Base-by-base conservation (phyloP, 2,113 vertebrate species). In the Pelodiscus sinensis region DNA sequence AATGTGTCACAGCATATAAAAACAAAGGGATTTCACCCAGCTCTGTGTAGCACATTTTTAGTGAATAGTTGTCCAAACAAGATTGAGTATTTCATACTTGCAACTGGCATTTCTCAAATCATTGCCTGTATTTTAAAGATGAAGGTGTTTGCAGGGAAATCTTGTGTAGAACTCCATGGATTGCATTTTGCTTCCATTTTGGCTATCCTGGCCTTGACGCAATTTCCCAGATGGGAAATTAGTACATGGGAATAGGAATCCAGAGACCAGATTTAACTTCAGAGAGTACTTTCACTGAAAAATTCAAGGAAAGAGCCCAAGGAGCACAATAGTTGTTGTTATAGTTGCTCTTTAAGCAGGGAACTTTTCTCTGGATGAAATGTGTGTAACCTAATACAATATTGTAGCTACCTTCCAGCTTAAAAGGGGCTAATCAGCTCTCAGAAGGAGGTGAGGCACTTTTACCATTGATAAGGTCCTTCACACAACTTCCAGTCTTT, bases 21-120 rank as follows among this genome's bases (percentile, higher is more conserved):
- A 86, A 56, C 35, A 6, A 91, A 55, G 65, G 96, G 92, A 95
- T 93, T 73, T 84, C 84, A 22, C 24, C 22, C 82, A 27, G 92
- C 85, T 90, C 57, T 94, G 81, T 85, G n/a, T 75, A 22, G 21
- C 10, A 44, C 62, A 81, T 94, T 82, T 73, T 94, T 44, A 83
- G 92, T 56, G 44, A 83, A 94, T 21, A 21, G 44, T 44, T 83
- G 85, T 77, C 83, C 77, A 85, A 88, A 92, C 89, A 91, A 58
- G 9, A 58, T 88, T n/a, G 31, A 58, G 6, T 55, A 27, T 75
- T 91, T 51, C 75, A 84, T 85, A n/a, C 68, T 73, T 92, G 86
- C 79, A 55, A 21, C 71, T 75, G 93, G 83, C 83, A 51, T 55
- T 88, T 81, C 87, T 29, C 56, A 35, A 1, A 0, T 81, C 88